Evolutionary conservation across 2,888 invertebrate species (phyloP), one percentile per base, ranked within the genome.

Genomic region (Tipula vernalis): DNA sequence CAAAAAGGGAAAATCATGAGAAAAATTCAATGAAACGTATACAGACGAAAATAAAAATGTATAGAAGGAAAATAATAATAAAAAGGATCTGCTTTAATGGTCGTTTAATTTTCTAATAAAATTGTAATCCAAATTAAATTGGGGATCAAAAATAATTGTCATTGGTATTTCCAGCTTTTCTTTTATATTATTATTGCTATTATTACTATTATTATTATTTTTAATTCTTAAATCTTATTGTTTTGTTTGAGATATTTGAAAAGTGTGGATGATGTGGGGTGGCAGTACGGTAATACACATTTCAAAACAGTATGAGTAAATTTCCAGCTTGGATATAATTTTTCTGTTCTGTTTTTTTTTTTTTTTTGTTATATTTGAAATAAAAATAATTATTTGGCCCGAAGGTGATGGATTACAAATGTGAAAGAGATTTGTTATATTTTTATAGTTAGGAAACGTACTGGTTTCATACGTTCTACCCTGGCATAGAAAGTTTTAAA

Each of bases 51-150:
- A 57, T 57, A 57, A 57, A 57, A 18, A 57, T 15, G 51, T 15
- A 15, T 15, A 51, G 51, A 51, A 51, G 51, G 8, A 51, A 51
- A 71, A 71, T 71, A 28, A 28, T 28, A 71, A 71, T 71, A 84
- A 84, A 84, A 84, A 84, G 41, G 84, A 84, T 84, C 84, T 84
- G 41, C 41, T 84, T 84, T 84, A 84, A 84, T 84, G 84, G 84
- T 84, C 84, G 84, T 84, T 84, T 84, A 84, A 84, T 84, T 84
- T 84, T 84, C 84, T 84, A 84, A 84, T 84, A 84, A 84, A 84
- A 84, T 84, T 84, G 84, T 84, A 84, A 84, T 84, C 84, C 84
- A 84, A 84, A 84, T 84, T 84, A 84, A 84, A 84, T 84, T 84
- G 84, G 84, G 84, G 84, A 84, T 84, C 84, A 84, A 84, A 84